Evolutionary conservation across 2,797 vertebrate species (phyloP).

Genomic region (Cossypha polioptera): DNA sequence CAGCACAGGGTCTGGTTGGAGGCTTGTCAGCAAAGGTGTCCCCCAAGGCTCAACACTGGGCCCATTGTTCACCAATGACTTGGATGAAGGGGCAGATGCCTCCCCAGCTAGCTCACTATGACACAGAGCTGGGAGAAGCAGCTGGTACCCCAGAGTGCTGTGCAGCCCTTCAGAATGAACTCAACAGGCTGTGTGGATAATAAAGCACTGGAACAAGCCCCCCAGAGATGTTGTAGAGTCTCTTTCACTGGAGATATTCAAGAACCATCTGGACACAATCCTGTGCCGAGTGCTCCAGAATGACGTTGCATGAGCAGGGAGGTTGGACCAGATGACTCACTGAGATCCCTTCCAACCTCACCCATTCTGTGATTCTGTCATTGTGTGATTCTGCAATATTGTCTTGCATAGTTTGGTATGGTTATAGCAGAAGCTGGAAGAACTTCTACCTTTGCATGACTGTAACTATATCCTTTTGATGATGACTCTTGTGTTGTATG

Average conservation of each 20-base stretch:
- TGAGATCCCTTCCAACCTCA: background rate
- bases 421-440: background rate
- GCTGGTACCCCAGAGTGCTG: background rate
- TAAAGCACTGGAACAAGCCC: background rate
- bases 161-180: background rate
- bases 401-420: background rate
- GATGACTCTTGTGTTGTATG: background rate
- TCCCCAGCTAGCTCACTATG: background rate
- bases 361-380: background rate
- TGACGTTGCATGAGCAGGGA: background rate
- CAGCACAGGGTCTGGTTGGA: background rate
- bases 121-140: background rate
- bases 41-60: background rate
- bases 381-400: background rate
- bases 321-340: fast-evolving
- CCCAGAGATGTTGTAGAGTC: background rate
- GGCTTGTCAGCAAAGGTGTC: background rate
- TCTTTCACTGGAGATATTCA: background rate
- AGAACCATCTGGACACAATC: background rate
- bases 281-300: background rate
- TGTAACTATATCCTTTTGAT: background rate
- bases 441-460: background rate
- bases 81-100: background rate
- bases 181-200: background rate
- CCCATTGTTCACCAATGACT: too few species aligned